phyloP scores from a whole-genome alignment of 2,797 vertebrate genomes.

The Pygocentrus nattereri region DNA sequence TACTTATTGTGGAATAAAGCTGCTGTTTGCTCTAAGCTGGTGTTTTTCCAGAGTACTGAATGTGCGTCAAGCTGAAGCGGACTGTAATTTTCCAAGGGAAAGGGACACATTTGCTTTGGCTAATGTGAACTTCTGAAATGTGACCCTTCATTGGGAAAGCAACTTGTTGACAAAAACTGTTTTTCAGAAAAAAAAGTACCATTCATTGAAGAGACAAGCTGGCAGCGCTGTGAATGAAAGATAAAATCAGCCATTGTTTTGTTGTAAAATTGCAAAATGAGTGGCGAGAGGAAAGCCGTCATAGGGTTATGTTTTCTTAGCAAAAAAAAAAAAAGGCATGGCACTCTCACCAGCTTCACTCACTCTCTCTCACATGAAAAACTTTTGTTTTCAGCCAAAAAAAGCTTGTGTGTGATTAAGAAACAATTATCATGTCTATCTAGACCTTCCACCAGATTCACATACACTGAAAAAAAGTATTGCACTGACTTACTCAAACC shows the following conservation, averaged over 20 bases:
- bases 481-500: too few relatives aligned
- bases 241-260: slow-evolving; percentile 34
- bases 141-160: background rate
- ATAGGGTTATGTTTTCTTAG: background rate
- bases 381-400: slow-evolving; percentile 21
- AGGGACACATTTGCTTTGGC: background rate
- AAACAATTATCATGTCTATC: background rate
- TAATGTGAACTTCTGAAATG: background rate
- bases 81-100: background rate
- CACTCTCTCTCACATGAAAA: background rate
- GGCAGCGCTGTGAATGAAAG: slow-evolving; percentile 29
- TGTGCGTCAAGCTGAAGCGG: background rate
- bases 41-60: slow-evolving; percentile 19
- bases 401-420: background rate
- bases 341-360: background rate
- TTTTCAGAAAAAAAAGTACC: background rate
- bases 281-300: background rate
- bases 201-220: background rate
- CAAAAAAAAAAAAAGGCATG: slow-evolving; percentile 4
- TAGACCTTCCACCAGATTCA: background rate
- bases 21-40: slow-evolving; percentile 5
- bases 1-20: slow-evolving; percentile 33
- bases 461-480: background rate
- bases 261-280: background rate
- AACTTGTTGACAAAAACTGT: slow-evolving; percentile 3